These are phyloP conservation scores for Uropsilus gracilis DNA, from an alignment of 2,113 vertebrate genomes.

Conservation along the genomic window DNA sequence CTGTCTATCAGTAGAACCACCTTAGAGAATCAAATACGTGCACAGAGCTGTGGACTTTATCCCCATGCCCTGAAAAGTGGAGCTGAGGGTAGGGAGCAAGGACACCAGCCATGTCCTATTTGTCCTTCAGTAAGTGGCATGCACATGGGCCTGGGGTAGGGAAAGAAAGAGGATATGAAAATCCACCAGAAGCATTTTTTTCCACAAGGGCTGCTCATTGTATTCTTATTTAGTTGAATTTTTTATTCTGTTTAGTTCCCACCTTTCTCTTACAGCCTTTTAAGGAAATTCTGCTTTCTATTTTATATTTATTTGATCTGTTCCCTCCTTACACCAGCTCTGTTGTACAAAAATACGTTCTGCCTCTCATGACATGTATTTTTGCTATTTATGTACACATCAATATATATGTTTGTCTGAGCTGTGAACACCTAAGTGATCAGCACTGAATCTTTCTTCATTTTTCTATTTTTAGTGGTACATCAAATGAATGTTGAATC, in stretches of 20 bases:
- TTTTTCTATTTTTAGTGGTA: slow-evolving; percentile 32
- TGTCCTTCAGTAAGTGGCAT: background rate
- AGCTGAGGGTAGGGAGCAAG: background rate
- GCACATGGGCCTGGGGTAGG: background rate
- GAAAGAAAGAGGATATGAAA: no score
- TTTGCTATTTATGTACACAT: background rate
- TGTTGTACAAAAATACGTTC: background rate
- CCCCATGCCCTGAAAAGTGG: background rate
- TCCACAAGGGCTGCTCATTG: background rate
- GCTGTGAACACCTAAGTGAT: background rate
- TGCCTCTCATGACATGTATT: background rate
- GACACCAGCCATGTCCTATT: background rate
- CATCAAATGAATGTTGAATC: slow-evolving; percentile 36
- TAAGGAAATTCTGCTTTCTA: background rate
- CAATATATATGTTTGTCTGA: background rate
- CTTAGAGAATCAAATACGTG: background rate
- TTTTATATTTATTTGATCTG: background rate
- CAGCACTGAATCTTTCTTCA: background rate
- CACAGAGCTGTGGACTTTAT: background rate
- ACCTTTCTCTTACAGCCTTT: background rate
- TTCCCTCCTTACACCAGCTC: background rate
- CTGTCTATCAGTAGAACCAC: background rate
- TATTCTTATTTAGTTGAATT: no score
- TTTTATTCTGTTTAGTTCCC: no score
- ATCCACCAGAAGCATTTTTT: background rate